Conservation (phyloP, 2,888 invertebrate species). For the Gnatocerus cornutus region DNA sequence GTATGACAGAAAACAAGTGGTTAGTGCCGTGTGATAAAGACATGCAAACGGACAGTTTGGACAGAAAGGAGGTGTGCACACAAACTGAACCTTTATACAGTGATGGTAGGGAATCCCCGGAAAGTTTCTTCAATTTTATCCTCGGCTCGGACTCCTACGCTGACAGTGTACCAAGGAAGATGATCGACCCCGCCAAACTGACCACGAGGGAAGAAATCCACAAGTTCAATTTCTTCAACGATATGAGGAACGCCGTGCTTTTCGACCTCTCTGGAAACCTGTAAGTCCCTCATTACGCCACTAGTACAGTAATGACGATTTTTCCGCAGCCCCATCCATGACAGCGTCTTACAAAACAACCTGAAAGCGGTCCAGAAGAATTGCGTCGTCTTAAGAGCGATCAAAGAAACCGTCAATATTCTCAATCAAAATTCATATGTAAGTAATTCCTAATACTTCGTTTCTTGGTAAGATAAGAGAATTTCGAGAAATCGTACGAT, state of each 20-base stretch:
- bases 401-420: slow-evolving; percentile 56
- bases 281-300: slow-evolving; percentile 56
- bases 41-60: slow-evolving; percentile 19
- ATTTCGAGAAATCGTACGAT: slow-evolving; percentile 7
- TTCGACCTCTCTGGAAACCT: slow-evolving; percentile 62
- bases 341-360: slow-evolving; percentile 58
- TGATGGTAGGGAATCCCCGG: slow-evolving; percentile 23
- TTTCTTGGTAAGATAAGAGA: slow-evolving; percentile 9
- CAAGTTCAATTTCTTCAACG: slow-evolving; percentile 58
- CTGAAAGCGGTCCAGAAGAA: slow-evolving; percentile 55
- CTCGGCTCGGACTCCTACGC: not conserved
- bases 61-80: slow-evolving; percentile 8
- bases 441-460: slow-evolving; percentile 55
- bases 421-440: slow-evolving; percentile 58
- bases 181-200: slow-evolving; percentile 39
- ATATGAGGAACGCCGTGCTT: slow-evolving; percentile 59
- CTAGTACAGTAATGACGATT: not conserved
- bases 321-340: slow-evolving; percentile 59
- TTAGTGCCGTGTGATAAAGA: not conserved
- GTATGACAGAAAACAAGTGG: slow-evolving; percentile 13
- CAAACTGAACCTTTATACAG: slow-evolving; percentile 27
- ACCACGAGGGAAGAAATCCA: slow-evolving; percentile 40
- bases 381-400: slow-evolving; percentile 57
- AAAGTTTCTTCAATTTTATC: slow-evolving; percentile 24
- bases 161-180: not conserved